phyloP scores from a whole-genome alignment of 2,797 vertebrate species.

The Coreius guichenoti region DNA sequence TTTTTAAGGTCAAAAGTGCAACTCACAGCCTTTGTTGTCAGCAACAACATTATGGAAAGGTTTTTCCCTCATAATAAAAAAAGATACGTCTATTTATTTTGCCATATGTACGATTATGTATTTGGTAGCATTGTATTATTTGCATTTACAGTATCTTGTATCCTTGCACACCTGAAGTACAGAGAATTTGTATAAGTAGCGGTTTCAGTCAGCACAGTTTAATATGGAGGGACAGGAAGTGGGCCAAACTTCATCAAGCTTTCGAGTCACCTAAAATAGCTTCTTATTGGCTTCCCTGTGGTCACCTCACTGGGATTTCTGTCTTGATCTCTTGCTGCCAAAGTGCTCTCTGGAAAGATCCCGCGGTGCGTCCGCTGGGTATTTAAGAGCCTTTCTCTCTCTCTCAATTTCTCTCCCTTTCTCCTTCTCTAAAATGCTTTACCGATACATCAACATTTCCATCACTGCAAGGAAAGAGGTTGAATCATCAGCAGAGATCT shows the following conservation, averaged over 20 bases:
- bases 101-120: background rate
- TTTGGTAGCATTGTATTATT: background rate
- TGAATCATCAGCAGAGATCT: constrained; percentile 13
- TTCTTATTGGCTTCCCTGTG: constrained; percentile 28
- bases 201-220: constrained; percentile 23
- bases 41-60: background rate
- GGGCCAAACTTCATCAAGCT: constrained; percentile 39
- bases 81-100: background rate
- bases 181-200: background rate
- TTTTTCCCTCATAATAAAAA: background rate
- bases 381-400: constrained; percentile 16
- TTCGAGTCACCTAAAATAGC: constrained; percentile 45
- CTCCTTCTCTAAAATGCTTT: constrained; percentile 18
- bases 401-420: constrained; percentile 12
- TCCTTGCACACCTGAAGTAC: background rate
- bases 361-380: constrained; percentile 7
- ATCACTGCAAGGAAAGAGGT: constrained; percentile 9
- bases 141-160: background rate
- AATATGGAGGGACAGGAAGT: constrained; percentile 45
- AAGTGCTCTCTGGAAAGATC: constrained; percentile 32
- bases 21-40: background rate
- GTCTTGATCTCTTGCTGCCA: constrained; percentile 9
- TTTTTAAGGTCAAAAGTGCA: background rate
- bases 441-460: constrained; percentile 28
- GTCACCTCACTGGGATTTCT: background rate